These are phyloP conservation scores for Margaritifera margaritifera DNA, from an alignment of 2,888 invertebrate species.

Conservation along the genomic window DNA sequence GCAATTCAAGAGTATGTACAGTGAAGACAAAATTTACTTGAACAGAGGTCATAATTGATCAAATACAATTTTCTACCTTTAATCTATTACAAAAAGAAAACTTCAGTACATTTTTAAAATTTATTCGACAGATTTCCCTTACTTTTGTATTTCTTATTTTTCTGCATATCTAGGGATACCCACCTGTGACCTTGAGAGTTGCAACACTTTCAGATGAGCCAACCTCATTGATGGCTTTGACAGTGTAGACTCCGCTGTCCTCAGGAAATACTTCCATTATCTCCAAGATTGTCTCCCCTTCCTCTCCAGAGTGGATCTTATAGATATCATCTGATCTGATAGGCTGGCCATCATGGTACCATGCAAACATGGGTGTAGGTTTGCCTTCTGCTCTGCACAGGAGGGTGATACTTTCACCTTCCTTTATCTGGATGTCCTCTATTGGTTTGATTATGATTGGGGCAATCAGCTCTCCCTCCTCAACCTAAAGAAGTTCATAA, in stretches of 20 bases:
- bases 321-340: slow-evolving; percentile 78
- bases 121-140: background rate
- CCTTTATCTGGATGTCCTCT: slow-evolving; percentile 57
- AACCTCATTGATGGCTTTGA: slow-evolving; percentile 81
- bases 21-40: background rate
- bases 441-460: slow-evolving; percentile 57
- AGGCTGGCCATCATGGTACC: slow-evolving; percentile 86
- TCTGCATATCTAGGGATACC: background rate
- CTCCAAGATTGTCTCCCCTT: slow-evolving; percentile 75
- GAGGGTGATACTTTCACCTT: slow-evolving; percentile 64
- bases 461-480: slow-evolving; percentile 41
- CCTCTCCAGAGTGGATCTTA: slow-evolving; percentile 74
- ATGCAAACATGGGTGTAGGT: slow-evolving; percentile 78
- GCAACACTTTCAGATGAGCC: slow-evolving; percentile 87
- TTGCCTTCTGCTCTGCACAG: slow-evolving; percentile 70
- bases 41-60: no score
- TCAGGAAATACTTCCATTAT: slow-evolving; percentile 80
- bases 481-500: slow-evolving; percentile 25
- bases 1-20: background rate
- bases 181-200: slow-evolving; percentile 78
- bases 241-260: slow-evolving; percentile 85
- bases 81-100: background rate
- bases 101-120: no score
- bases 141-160: background rate
- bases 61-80: background rate